Evolutionary conservation across 1,140 invertebrate genomes (phyloP), one percentile per base, ranked within the genome.

Genomic region (Parasteatoda tepidariorum): DNA sequence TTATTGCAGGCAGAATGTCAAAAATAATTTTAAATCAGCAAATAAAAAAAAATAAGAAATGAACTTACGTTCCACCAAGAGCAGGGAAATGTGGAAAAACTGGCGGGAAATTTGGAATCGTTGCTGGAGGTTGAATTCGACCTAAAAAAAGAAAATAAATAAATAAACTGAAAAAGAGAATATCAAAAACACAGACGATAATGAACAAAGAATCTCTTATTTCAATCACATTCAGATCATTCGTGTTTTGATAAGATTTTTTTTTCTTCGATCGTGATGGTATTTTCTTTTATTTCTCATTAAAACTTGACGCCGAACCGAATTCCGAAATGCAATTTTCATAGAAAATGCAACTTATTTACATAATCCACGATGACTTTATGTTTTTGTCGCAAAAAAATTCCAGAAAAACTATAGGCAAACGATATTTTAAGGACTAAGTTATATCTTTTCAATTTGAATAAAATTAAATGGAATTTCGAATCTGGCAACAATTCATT

Each of bases 1-100:
- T n/a, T n/a, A n/a, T n/a, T n/a, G n/a, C n/a, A n/a, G n/a, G n/a
- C n/a, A n/a, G n/a, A n/a, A n/a, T n/a, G n/a, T n/a, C n/a, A n/a
- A n/a, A n/a, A n/a, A n/a, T n/a, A n/a, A n/a, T n/a, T n/a, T n/a
- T n/a, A n/a, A n/a, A n/a, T n/a, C n/a, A n/a, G n/a, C n/a, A 48
- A 48, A 48, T 9, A 48, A 48, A 48, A 48, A 48, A 18, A 33
- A 73, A 59, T 24, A 57, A n/a, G 38, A 55, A 24, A 9, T n/a
- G 38, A 70, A 84, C 83, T 84, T 33, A 84, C 83, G 24, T 68
- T 70, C 84, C 84, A 7, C 76, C 84, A 0, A 85, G 61, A 31
- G 75, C 84, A 11, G 84, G 84, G 54, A 85, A 85, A 75, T 85
- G 75, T 2, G 84, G 84, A 48, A 81, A 85, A 13, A 82, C 84